Evolutionary conservation across 2,113 vertebrate genomes (phyloP), one percentile per base, ranked within the genome.

Genomic region (Chloropsis cyanopogon): DNA sequence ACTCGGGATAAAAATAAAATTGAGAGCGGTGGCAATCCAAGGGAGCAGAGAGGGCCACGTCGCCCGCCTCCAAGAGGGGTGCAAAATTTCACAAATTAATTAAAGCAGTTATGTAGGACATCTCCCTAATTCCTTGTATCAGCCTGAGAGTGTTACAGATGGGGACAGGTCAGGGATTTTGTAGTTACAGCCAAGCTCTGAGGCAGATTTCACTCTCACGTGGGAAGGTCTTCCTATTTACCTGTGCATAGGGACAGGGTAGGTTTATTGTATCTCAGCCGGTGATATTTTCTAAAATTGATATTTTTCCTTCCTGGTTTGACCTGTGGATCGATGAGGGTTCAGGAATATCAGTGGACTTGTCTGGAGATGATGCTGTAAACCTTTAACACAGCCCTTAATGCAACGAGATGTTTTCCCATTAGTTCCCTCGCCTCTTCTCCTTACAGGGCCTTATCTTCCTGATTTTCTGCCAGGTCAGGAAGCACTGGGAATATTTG

Each of bases 1-100:
- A 86, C 92, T 82, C 63, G 5, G 85, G 76, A 94, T 96, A 95
- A 92, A 96, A 97, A 88, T 86, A 91, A 97, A 95, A 95, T 61
- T 52, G 80, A 94, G 90, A 84, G 84, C 19, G 31, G 87, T 82
- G 87, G 61, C 71, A 95, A 70, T 82, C 60, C 21, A 17, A 61
- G 64, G 75, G 95, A 81, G 92, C 84, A 65, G 37, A 6, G 78
- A 83, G 70, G 35, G 72, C 65, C 39, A 1, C 18, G 76, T 52
- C 14, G 11, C 88, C 59, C 14, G 18, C 86, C 88, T 76, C 82
- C n/a, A 1, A n/a, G 82, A 86, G 69, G 77, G 88, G 80, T 63
- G 82, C 90, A 56, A 18, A 49, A 86, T 93, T 71, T 68, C 52
- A 64, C 82, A 31, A 76, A 88, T 90, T 66, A 81, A 86, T 90